Percentiles rank a stretch among this genome's conserved stretches.
These are phyloP conservation scores for Oscarella lobularis DNA, from an alignment of 37 sponge, comb jelly and placozoan species.

Conservation along the genomic window DNA sequence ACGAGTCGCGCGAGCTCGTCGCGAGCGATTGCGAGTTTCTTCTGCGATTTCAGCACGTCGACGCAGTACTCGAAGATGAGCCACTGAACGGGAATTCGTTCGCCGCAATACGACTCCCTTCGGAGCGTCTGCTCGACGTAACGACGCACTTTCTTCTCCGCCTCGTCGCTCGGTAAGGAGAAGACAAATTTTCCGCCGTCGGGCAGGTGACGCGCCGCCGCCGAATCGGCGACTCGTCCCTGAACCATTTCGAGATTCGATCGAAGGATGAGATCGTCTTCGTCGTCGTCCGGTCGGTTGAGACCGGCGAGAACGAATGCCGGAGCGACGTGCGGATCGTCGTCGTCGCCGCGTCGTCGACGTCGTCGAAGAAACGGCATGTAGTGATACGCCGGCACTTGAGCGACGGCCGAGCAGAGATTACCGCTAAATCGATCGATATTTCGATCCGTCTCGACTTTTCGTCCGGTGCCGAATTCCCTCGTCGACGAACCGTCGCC, in stretches of 20 bases:
- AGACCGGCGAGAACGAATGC: background rate
- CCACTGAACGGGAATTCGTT: background rate
- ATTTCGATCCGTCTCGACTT: too few species aligned
- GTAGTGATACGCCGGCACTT: background rate
- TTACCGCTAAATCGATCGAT: background rate
- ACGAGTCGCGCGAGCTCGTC: background rate
- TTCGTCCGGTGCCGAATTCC: too few species aligned
- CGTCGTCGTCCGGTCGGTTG: background rate
- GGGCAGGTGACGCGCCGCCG: background rate
- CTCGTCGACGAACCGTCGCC: too few species aligned
- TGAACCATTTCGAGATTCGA: background rate
- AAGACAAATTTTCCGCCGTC: background rate
- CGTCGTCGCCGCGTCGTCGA: background rate
- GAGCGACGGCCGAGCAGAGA: background rate
- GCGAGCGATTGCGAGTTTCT: background rate
- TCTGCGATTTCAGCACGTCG: background rate
- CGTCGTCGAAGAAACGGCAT: background rate
- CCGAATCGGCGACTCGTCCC: background rate
- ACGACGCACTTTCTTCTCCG: background rate
- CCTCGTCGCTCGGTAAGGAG: background rate
- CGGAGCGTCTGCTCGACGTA: background rate
- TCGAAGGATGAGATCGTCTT: background rate
- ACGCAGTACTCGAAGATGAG: background rate
- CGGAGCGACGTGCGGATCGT: background rate
- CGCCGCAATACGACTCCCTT: background rate